These are phyloP conservation scores for Eilema sororculum DNA, from an alignment of 2,888 invertebrate species.

Conservation along the genomic window DNA sequence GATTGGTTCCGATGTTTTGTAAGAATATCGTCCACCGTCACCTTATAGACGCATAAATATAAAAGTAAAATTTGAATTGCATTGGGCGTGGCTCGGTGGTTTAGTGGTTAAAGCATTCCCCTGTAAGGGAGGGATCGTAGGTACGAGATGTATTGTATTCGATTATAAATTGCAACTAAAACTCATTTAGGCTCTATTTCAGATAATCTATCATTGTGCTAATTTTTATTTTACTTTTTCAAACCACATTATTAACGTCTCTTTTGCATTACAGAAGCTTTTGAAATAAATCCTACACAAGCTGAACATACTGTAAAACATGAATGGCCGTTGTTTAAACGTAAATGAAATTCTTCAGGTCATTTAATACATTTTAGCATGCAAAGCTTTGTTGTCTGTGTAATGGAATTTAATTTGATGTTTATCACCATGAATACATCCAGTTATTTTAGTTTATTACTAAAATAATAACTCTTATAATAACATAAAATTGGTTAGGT, in stretches of 20 bases:
- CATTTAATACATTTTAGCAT: slow-evolving; percentile 38
- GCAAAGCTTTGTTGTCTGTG: slow-evolving; percentile 33
- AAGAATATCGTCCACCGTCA: no score
- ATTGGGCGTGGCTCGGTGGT: no score
- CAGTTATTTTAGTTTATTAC: slow-evolving; percentile 24
- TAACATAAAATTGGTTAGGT: slow-evolving; percentile 41
- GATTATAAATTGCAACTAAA: background rate
- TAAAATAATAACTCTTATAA: slow-evolving; percentile 30
- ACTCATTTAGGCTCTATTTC: background rate
- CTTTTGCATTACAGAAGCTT: background rate
- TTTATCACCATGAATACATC: slow-evolving; percentile 32
- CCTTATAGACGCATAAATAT: no score
- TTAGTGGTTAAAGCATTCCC: no score
- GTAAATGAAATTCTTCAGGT: slow-evolving; percentile 35
- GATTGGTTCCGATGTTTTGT: no score
- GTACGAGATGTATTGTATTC: no score
- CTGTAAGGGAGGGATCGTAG: no score
- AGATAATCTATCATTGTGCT: background rate
- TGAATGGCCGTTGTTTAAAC: slow-evolving; percentile 29
- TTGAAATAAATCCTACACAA: slow-evolving; percentile 21
- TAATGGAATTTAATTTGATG: slow-evolving; percentile 50
- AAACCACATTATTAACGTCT: background rate
- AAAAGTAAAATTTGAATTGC: no score
- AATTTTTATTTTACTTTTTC: background rate
- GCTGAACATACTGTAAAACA: slow-evolving; percentile 21